These are phyloP conservation scores for Daboia siamensis DNA, from an alignment of 2,113 vertebrate genomes.

Conservation along the genomic window DNA sequence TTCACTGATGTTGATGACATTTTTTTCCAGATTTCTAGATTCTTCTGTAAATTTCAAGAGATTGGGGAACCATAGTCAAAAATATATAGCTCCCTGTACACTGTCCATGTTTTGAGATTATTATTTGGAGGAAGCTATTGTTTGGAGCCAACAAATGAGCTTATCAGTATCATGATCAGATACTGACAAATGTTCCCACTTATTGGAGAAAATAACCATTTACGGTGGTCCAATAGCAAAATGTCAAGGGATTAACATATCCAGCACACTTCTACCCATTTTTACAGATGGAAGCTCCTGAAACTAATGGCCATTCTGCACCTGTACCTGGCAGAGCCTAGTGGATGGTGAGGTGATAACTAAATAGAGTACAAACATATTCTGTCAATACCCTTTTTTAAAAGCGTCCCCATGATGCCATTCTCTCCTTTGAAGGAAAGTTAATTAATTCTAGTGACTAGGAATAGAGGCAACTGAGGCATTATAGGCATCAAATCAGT, in stretches of 20 bases:
- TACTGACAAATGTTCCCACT: not conserved
- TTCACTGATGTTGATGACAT: not conserved
- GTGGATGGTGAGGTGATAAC: not conserved
- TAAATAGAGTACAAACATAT: not conserved
- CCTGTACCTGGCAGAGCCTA: not conserved
- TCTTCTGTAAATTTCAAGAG: not conserved
- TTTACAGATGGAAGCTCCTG: not conserved
- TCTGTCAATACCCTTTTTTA: not conserved
- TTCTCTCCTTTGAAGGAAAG: not conserved
- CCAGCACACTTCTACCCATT: not conserved
- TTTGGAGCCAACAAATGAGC: not conserved
- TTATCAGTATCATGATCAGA: not conserved
- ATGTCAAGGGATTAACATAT: not conserved
- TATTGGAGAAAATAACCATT: not conserved
- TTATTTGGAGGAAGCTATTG: not conserved
- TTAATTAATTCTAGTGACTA: not conserved
- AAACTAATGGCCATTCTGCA: not conserved
- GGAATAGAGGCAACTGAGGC: not conserved
- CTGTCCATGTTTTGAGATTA: not conserved
- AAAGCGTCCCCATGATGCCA: not conserved
- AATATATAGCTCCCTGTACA: not conserved
- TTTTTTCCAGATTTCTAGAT: not conserved
- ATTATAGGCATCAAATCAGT: not conserved
- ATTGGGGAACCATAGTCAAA: not conserved
- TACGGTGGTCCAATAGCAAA: not conserved